phyloP scores from a whole-genome alignment of 64 coral and sea anemone genomes.

The Pocillopora damicornis region DNA sequence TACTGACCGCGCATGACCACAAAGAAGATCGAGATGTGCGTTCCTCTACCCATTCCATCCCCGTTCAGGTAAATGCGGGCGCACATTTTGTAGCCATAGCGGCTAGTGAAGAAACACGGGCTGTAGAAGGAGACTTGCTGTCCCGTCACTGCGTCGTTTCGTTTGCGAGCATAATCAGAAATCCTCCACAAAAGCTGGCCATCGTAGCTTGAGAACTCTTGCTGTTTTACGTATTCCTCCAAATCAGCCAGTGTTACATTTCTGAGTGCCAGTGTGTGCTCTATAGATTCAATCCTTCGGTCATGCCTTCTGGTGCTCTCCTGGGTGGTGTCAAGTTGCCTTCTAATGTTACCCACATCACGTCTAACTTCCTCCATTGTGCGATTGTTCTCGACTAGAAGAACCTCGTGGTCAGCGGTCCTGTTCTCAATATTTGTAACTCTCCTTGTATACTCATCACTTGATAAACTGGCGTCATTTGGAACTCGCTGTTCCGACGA shows the following conservation, averaged over 20 bases:
- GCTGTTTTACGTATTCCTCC: constrained; percentile 14
- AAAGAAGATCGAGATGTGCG: constrained; percentile 11
- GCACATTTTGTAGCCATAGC: constrained; percentile 28
- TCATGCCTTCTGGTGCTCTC: constrained; percentile 13
- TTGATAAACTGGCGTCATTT: background rate
- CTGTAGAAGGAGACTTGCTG: constrained; percentile 5
- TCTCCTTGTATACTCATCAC: background rate
- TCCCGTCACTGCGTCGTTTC: constrained; percentile 9
- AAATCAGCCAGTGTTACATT: constrained; percentile 25
- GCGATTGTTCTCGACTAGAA: constrained; percentile 23
- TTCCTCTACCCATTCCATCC: constrained; percentile 24
- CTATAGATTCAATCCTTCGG: constrained; percentile 8
- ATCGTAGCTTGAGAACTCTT: constrained; percentile 38
- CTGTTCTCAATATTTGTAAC: background rate
- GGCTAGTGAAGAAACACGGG: constrained; percentile 21
- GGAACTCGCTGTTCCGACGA: constrained; percentile 1
- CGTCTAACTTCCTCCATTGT: background rate
- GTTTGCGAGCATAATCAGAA: background rate
- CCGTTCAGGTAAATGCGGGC: constrained; percentile 12
- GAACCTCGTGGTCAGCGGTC: constrained; percentile 22
- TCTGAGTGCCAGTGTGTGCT: constrained; percentile 24
- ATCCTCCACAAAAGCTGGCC: constrained; percentile 9
- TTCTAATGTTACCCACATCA: background rate
- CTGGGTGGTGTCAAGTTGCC: background rate
- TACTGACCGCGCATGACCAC: constrained; percentile 11